Percentiles rank a stretch among this genome's conserved stretches.
Evolutionary conservation across 2,797 vertebrate genomes (phyloP).

Genomic region (Fistularia tabacaria): DNA sequence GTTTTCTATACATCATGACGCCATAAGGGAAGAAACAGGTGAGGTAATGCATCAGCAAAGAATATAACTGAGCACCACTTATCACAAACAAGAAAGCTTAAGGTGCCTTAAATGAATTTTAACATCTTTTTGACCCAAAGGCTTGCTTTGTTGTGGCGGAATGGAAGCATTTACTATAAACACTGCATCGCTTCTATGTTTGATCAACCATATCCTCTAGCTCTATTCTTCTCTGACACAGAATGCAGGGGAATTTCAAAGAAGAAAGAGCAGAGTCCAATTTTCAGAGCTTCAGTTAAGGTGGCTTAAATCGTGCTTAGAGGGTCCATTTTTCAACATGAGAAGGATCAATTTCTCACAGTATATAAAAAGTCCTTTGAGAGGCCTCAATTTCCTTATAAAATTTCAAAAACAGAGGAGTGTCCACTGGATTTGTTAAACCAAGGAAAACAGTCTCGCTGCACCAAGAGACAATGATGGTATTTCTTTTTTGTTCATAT

Average conservation of each 20-base stretch:
- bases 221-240: conserved; percentile 28
- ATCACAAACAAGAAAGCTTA: conserved; percentile 28
- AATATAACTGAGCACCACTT: conserved; percentile 18
- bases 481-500: background rate
- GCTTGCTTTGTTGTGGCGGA: conserved; percentile 33
- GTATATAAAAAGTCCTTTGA: no score
- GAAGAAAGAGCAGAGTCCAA: background rate
- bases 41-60: conserved; percentile 18
- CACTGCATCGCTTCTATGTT: conserved; percentile 25
- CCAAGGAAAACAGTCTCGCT: no score
- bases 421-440: no score
- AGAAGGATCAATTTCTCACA: no score
- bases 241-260: conserved; percentile 21
- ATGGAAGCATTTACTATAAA: conserved; percentile 46
- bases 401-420: no score
- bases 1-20: conserved; percentile 46
- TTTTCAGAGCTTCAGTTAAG: no score
- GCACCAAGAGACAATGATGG: no score
- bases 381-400: no score
- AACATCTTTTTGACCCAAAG: conserved; percentile 41
- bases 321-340: no score
- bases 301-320: no score
- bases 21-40: conserved; percentile 28
- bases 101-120: conserved; percentile 46
- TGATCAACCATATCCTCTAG: conserved; percentile 35